Percentiles rank a stretch among this genome's conserved stretches.
These are phyloP conservation scores for Steromphala cineraria DNA, from an alignment of 2,888 invertebrate genomes.

Conservation along the genomic window DNA sequence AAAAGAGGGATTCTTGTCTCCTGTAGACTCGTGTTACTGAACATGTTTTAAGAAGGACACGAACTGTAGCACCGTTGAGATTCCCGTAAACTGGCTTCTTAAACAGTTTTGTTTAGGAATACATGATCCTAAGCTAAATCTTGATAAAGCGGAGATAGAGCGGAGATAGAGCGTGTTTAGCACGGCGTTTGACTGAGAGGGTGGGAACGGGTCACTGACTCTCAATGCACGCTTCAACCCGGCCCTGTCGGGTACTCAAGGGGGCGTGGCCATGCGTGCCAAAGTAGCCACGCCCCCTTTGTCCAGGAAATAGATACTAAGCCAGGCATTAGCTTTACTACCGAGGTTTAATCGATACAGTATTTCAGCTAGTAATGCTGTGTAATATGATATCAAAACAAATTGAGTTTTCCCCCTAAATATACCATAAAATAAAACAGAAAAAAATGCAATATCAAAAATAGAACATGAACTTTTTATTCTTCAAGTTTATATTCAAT, in stretches of 20 bases:
- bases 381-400: too few species aligned
- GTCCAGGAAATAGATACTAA: constrained; percentile 8
- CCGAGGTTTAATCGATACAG: not conserved
- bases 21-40: too few species aligned
- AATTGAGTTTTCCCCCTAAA: too few species aligned
- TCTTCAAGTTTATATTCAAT: too few species aligned
- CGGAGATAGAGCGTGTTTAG: not conserved
- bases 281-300: constrained; percentile 19
- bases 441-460: too few species aligned
- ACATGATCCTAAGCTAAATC: not conserved
- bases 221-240: not conserved
- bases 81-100: not conserved
- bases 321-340: not conserved
- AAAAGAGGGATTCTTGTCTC: too few species aligned
- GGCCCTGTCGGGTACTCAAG: constrained; percentile 4
- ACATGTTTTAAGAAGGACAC: too few species aligned
- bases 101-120: not conserved
- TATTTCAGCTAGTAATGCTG: too few species aligned
- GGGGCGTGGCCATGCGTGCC: constrained; percentile 15
- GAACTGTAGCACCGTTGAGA: too few species aligned
- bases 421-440: too few species aligned
- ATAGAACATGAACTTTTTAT: too few species aligned
- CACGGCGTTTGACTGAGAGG: not conserved
- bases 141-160: not conserved
- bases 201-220: not conserved